Evolutionary conservation across 2,113 vertebrate species (phyloP).

Genomic region (Pterocles burchelli): DNA sequence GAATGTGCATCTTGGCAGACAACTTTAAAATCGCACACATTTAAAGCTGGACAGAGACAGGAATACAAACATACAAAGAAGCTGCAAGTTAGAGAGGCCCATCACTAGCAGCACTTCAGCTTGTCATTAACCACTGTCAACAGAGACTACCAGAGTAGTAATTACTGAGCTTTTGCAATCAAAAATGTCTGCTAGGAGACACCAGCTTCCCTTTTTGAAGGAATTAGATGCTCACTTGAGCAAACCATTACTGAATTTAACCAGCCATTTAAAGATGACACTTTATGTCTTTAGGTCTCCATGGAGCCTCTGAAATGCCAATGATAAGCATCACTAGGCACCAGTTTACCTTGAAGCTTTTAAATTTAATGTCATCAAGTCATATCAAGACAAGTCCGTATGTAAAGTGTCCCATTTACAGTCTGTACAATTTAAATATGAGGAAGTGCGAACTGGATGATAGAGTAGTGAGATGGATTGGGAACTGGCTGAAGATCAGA

Average conservation of each 20-base stretch:
- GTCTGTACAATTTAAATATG: conserved; percentile 14
- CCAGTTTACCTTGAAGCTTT: conserved; percentile 43
- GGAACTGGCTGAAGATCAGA: too few relatives aligned
- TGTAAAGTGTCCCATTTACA: conserved; percentile 4
- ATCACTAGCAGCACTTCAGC: neutral
- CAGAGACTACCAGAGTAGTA: neutral
- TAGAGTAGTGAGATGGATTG: too few relatives aligned
- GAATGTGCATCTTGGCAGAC: neutral
- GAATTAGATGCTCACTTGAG: neutral
- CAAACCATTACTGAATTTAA: neutral
- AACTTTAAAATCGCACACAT: neutral
- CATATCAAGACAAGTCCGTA: neutral
- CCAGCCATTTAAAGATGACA: neutral
- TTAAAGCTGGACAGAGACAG: conserved; percentile 9
- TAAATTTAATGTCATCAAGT: neutral
- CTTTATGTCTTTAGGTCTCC: neutral
- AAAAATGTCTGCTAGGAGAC: neutral
- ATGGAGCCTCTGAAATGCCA: conserved; percentile 1
- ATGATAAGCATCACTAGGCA: conserved; percentile 50
- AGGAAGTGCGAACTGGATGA: too few relatives aligned
- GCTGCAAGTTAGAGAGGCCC: neutral
- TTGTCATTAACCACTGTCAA: neutral
- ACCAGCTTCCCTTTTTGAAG: neutral
- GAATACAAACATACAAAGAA: neutral
- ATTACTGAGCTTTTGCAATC: neutral